These are phyloP conservation scores for Uromys caudimaculatus DNA, from an alignment of 2,797 vertebrate species.

Conservation along the genomic window DNA sequence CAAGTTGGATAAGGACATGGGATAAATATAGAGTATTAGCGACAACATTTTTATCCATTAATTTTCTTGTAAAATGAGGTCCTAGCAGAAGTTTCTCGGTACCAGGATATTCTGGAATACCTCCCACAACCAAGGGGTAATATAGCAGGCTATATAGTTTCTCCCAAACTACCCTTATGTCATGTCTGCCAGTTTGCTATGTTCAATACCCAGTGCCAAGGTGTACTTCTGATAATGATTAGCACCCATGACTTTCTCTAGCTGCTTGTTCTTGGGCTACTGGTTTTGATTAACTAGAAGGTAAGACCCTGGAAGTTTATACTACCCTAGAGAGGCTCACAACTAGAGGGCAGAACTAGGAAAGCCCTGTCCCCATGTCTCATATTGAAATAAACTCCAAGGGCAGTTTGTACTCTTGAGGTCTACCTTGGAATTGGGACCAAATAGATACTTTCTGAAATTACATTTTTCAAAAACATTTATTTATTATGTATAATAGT, in stretches of 20 bases:
- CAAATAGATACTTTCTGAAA: constrained; percentile 38
- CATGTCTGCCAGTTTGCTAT: not conserved
- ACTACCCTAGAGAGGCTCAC: not conserved
- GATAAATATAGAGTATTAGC: constrained; percentile 8
- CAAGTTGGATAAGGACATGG: not conserved
- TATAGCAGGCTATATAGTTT: not conserved
- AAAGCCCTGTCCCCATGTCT: not conserved
- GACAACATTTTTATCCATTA: not conserved
- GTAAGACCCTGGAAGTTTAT: constrained; percentile 8
- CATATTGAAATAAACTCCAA: constrained; percentile 20
- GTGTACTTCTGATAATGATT: not conserved
- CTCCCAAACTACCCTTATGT: not conserved
- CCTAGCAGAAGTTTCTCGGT: not conserved
- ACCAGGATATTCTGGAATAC: not conserved
- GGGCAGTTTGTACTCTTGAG: constrained; percentile 22
- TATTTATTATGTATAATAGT: no score
- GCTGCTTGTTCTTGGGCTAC: not conserved
- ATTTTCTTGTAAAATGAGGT: not conserved
- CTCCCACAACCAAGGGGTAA: not conserved
- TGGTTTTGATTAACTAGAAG: constrained; percentile 4
- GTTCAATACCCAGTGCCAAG: not conserved
- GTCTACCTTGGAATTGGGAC: not conserved
- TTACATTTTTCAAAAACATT: not conserved
- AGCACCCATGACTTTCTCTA: not conserved
- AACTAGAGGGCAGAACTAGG: not conserved